Base-by-base conservation (phyloP, 2,113 vertebrate genomes). In the Leucopsar rothschildi region DNA sequence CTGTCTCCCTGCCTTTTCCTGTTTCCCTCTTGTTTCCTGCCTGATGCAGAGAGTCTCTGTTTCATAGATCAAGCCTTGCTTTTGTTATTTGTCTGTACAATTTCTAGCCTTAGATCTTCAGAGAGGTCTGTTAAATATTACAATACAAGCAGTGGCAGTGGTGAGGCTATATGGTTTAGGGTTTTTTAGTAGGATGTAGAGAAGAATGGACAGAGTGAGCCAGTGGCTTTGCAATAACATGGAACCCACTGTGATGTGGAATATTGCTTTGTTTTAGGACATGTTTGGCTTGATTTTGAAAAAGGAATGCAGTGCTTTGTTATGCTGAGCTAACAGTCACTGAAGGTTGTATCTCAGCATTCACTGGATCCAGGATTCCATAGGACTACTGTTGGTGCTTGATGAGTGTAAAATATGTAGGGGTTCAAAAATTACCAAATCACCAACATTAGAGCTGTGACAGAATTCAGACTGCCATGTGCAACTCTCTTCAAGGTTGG, bases 21-120 rank as follows among this genome's bases (percentile, higher is more conserved):
- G 33, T 79, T 81, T 94, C 65, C 15, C 15, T 86, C 63, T 69
- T 80, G 27, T 83, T 88, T 93, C 65, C 88, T 87, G 72, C 40
- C 49, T 82, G 28, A 75, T 60, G 44, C 82, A 71, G 47, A 33
- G 20, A 33, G 25, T 59, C 35, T 87, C 55, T 86, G 69, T 75
- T 88, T 59, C 31, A 1, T 64, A 28, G 49, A 71, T 31, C 80
- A 75, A 69, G 15, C 44, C 33, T 87, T 89, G 72, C 21, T 60
- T 81, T 70, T 81, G 10, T 59, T 73, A 44, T 31, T 75, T 86
- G 27, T 77, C 82, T 66, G 39, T 63, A 69, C 56, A 44, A 9
- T 81, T 92, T 91, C 35, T 86, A 91, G 53, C 56, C n/a, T 59
- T 49, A 40, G 56, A 11, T 76, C 37, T 45, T 75, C 49, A 31